These are phyloP conservation scores for Dendrocincla fuliginosa DNA, from an alignment of 2,797 vertebrate genomes.

Conservation along the genomic window DNA sequence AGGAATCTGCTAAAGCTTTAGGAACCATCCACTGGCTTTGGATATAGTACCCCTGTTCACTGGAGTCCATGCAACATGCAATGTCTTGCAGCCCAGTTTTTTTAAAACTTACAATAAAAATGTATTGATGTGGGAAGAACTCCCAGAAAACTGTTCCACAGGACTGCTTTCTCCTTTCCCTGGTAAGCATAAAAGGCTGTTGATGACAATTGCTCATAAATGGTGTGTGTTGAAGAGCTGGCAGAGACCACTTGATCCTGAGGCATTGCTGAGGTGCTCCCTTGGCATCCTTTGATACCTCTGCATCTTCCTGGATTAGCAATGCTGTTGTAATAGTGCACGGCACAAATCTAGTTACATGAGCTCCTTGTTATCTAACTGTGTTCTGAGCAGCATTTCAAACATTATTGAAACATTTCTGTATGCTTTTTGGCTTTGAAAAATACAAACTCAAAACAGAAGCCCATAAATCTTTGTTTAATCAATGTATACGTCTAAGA, in stretches of 20 bases:
- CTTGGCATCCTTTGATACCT: neutral
- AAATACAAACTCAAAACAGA: neutral
- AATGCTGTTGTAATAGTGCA: neutral
- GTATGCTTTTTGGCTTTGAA: neutral
- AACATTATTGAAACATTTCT: neutral
- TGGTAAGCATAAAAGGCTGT: neutral
- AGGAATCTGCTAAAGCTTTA: neutral
- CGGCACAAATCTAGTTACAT: neutral
- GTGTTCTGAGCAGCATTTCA: neutral
- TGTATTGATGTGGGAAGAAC: neutral
- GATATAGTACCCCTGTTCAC: neutral
- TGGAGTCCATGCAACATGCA: accelerated
- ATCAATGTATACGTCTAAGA: neutral
- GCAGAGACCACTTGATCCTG: neutral
- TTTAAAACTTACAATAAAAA: neutral
- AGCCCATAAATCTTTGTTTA: neutral
- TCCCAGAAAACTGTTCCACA: neutral
- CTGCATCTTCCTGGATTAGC: neutral
- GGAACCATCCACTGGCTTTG: neutral
- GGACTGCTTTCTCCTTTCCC: neutral
- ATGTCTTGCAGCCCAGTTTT: accelerated
- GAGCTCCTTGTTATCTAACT: neutral
- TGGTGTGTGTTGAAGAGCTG: neutral
- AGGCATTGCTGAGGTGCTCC: neutral
- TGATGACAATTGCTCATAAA: neutral